A percentile compares a stretch with the other conserved stretches of the same genome.
phyloP scores from a whole-genome alignment of 2,113 vertebrate species.

The Zosterops hypoxanthus region DNA sequence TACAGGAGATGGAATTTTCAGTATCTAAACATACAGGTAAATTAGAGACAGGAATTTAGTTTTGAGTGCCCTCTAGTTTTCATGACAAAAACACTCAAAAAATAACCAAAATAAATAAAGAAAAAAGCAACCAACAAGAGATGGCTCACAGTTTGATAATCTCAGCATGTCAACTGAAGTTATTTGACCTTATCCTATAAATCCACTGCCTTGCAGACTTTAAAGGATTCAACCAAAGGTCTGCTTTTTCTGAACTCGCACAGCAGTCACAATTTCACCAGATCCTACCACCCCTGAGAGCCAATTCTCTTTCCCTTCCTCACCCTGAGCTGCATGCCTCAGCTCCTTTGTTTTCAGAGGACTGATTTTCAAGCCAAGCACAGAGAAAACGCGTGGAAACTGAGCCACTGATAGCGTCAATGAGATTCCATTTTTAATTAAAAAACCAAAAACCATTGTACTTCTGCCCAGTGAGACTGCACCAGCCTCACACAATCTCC shows the following conservation, averaged over 20 bases:
- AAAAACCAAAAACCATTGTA: not conserved
- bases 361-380: not conserved
- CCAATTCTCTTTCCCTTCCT: not conserved
- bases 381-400: not conserved
- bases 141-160: not conserved
- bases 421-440: slow-evolving; percentile 31
- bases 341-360: not conserved
- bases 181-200: not conserved
- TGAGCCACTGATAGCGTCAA: not conserved
- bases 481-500: not conserved
- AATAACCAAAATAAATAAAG: not conserved
- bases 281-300: not conserved
- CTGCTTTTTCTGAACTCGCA: not conserved
- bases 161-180: not conserved
- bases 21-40: not conserved
- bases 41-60: not conserved
- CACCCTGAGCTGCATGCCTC: not conserved
- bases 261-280: not conserved
- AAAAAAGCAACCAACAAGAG: not conserved
- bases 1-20: not conserved
- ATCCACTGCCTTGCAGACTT: not conserved
- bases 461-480: not conserved
- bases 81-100: not conserved
- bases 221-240: not conserved
- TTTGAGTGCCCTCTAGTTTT: not conserved